phyloP scores from a whole-genome alignment of 2,888 invertebrate genomes.

The Dryobotodes eremita region DNA sequence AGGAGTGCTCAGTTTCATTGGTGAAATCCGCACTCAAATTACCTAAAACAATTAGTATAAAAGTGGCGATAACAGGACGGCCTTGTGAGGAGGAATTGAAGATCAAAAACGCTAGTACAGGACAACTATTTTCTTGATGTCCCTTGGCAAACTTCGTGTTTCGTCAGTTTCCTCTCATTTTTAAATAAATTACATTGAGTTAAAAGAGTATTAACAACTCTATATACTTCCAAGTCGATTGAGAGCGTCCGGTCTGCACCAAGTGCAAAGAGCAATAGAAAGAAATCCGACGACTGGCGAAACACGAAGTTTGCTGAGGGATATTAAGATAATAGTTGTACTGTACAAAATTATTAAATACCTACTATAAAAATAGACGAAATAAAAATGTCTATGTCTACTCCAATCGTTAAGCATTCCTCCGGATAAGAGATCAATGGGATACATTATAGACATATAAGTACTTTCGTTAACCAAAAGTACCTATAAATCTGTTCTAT shows the following conservation, averaged over 20 bases:
- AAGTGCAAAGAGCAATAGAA: no score
- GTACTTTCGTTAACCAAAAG: neutral
- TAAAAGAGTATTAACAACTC: no score
- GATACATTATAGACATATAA: slow-evolving; percentile 10
- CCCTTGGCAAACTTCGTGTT: no score
- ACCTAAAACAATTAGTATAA: slow-evolving; percentile 12
- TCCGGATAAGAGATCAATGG: neutral
- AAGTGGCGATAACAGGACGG: neutral
- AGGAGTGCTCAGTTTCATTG: neutral
- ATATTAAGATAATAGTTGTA: neutral
- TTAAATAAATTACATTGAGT: no score
- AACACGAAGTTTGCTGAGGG: no score
- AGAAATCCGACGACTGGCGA: no score
- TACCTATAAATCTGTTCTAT: neutral
- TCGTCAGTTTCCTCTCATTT: no score
- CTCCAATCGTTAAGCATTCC: neutral
- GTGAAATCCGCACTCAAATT: neutral
- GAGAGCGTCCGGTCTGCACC: no score
- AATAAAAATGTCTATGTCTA: neutral
- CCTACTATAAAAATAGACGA: neutral
- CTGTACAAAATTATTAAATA: neutral
- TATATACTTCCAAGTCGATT: no score
- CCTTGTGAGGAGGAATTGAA: neutral
- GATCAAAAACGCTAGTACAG: neutral
- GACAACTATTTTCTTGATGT: no score